phyloP scores from a whole-genome alignment of 1,140 invertebrate genomes.

The Bombyx mori region ASM3026992v2 NC_085111.1:5960501-5961000 shows the following conservation, averaged over 20 bases:
- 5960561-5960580: constrained; percentile 9
- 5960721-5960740: constrained; percentile 52
- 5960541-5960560: constrained; percentile 13
- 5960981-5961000: constrained; percentile 50
- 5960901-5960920: constrained; percentile 68
- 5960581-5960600: not conserved
- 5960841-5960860: constrained; percentile 55
- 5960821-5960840: constrained; percentile 57
- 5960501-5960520: constrained; percentile 37
- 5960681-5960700: constrained; percentile 23
- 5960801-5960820: constrained; percentile 61
- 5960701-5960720: constrained; percentile 43
- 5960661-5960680: constrained; percentile 10
- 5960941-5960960: constrained; percentile 66
- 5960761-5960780: constrained; percentile 42
- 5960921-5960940: constrained; percentile 66
- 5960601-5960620: too few relatives aligned
- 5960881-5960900: constrained; percentile 47
- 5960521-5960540: constrained; percentile 31
- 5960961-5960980: constrained; percentile 50
- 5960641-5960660: constrained; percentile 21
- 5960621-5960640: constrained; percentile 5
- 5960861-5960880: constrained; percentile 61
- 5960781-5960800: constrained; percentile 41
- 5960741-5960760: constrained; percentile 53